These are phyloP conservation scores for Pecten maximus DNA, from an alignment of 2,888 invertebrate genomes.

Conservation along the genomic window DNA sequence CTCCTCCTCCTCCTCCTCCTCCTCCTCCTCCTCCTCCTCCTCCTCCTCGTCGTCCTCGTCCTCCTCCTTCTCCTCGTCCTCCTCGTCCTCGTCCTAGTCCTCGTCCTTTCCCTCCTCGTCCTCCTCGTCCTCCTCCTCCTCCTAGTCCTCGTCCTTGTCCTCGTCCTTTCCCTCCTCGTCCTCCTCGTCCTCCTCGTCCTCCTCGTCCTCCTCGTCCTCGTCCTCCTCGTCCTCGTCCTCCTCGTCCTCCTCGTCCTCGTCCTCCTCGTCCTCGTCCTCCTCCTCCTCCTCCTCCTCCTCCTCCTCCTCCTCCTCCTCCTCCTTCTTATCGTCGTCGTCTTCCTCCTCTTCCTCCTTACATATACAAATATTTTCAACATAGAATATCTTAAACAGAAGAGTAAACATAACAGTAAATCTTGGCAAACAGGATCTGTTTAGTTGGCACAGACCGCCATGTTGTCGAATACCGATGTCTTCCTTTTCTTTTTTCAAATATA, in stretches of 20 bases:
- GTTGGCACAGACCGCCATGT: not conserved
- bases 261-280: not conserved
- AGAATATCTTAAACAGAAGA: not conserved
- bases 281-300: conserved; percentile 35
- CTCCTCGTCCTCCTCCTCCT: conserved; percentile 39
- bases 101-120: not conserved
- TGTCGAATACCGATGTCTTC: not conserved
- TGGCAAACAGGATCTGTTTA: not conserved
- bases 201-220: conserved; percentile 39
- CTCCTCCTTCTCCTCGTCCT: not conserved
- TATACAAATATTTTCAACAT: not conserved
- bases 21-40: not conserved
- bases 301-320: conserved; percentile 39
- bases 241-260: conserved; percentile 35
- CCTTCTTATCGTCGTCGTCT: too few species aligned
- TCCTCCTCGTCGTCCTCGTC: not conserved
- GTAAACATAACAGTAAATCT: not conserved
- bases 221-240: conserved; percentile 36
- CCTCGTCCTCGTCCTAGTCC: not conserved
- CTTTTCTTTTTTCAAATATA: not conserved
- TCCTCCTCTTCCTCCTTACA: conserved; percentile 4
- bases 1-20: conserved; percentile 17
- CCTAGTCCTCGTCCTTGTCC: conserved; percentile 20
- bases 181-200: conserved; percentile 7
- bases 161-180: not conserved